Base-by-base conservation (phyloP, 2,888 invertebrate species). In the Zygaena filipendulae region DNA sequence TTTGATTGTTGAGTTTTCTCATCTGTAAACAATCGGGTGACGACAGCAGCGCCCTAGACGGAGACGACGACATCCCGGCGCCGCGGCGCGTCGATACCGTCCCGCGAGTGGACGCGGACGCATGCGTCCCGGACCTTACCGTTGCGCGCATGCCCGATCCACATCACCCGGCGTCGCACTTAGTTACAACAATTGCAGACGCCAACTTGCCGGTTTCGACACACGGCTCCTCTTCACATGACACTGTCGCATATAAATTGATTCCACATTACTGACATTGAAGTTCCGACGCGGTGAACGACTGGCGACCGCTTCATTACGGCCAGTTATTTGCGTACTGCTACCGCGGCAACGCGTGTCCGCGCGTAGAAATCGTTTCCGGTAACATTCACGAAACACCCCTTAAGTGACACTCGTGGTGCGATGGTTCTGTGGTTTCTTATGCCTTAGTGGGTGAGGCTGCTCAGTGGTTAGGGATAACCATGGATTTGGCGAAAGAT, bases 211-310 rank as follows among this genome's bases (percentile, higher is more conserved):
- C n/a, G n/a, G n/a, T n/a, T n/a, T 16, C 67, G 62, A 64, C 67
- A 66, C 53, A 48, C 63, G 58, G 48, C 57, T 64, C 63, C 53
- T 68, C 66, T 64, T 62, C 55, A 49, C 52, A 51, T 52, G 48
- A 49, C 58, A 51, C 41, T 69, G 72, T 74, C 75, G 66, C 71
- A 68, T 75, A 72, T 6, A 6, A 6, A 75, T 72, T 74, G 63
- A 72, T 75, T 59, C 63, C 70, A 63, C 60, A 60, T 67, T 75
- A 69, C 68, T 74, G 77, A 75, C 75, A 79, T 77, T 79, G 77
- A 68, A 61, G 56, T 57, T 46, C 44, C 51, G 43, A 47, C 47
- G 44, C 43, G 24, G 58, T 61, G 61, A 54, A 46, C 60, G 54
- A 42, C 64, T 57, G 58, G 41, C 60, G 63, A 52, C 58, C 57